phyloP scores from a whole-genome alignment of 2,113 vertebrate species.

The Spheniscus mendiculus region DNA sequence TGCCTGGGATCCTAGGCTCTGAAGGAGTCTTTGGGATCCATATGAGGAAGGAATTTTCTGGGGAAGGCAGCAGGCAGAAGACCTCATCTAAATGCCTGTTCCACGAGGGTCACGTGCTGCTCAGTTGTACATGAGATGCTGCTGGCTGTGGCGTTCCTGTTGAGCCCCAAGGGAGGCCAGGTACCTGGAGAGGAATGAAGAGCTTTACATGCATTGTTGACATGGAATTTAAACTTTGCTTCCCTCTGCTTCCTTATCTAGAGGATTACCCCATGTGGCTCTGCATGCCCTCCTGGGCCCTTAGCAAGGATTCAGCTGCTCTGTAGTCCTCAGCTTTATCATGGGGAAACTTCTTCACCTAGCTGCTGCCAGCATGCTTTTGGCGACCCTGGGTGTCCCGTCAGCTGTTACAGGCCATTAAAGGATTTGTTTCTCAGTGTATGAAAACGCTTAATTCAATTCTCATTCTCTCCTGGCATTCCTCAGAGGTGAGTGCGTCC shows the following conservation, averaged over 20 bases:
- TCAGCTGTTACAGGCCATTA: conserved; percentile 44
- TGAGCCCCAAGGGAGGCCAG: not conserved
- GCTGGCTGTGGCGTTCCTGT: not conserved
- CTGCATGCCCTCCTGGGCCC: not conserved
- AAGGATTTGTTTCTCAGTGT: conserved; percentile 56
- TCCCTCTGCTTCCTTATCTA: not conserved
- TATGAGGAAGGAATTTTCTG: not conserved
- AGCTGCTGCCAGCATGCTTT: conserved; percentile 5
- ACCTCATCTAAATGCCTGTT: not conserved
- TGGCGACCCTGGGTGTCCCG: conserved; percentile 21
- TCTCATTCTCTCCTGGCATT: conserved; percentile 48
- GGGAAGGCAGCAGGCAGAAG: not conserved
- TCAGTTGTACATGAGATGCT: not conserved
- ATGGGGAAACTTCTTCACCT: not conserved
- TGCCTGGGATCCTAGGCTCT: not conserved
- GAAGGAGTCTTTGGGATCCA: not conserved
- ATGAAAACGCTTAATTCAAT: conserved; percentile 56
- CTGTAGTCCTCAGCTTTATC: not conserved
- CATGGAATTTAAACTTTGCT: not conserved
- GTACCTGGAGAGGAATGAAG: not conserved
- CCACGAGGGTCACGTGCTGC: accelerated
- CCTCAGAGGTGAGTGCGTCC: conserved; percentile 51
- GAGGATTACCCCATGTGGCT: not conserved
- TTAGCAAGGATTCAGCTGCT: not conserved
- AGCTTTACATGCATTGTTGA: not conserved